Evolutionary conservation across 1,140 invertebrate species (phyloP).

Genomic region (Oppia nitens): DNA sequence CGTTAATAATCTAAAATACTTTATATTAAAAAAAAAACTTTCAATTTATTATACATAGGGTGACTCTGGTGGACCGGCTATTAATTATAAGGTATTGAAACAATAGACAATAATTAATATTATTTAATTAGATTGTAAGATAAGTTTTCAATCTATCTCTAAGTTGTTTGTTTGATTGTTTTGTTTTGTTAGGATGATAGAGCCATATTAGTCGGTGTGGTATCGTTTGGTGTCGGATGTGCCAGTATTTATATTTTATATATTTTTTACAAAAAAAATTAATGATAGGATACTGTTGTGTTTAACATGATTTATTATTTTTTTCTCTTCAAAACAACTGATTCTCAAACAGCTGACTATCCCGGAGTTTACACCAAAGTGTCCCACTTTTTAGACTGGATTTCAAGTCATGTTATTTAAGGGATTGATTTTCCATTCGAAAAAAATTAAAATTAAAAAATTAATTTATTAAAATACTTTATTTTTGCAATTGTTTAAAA

Average conservation of each 20-base stretch:
- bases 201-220: conserved; percentile 46
- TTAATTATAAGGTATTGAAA: too few relatives aligned
- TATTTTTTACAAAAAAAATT: conserved; percentile 21
- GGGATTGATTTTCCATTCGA: neutral
- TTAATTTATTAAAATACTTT: too few relatives aligned
- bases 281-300: conserved; percentile 19
- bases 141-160: too few relatives aligned
- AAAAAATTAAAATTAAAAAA: too few relatives aligned
- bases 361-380: conserved; percentile 71
- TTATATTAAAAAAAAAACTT: too few relatives aligned
- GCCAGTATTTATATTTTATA: conserved; percentile 23
- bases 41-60: conserved; percentile 32
- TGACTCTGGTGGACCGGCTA: conserved; percentile 68
- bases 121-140: too few relatives aligned
- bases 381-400: conserved; percentile 26
- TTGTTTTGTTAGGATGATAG: too few relatives aligned
- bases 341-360: conserved; percentile 46
- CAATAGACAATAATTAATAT: too few relatives aligned
- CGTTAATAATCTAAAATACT: neutral
- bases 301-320: conserved; percentile 43
- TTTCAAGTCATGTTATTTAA: conserved; percentile 5
- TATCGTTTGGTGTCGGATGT: conserved; percentile 36
- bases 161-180: too few relatives aligned
- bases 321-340: conserved; percentile 58
- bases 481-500: too few relatives aligned